Conservation (phyloP, 2,888 invertebrate genomes). For the Ophioninae sp. region DNA sequence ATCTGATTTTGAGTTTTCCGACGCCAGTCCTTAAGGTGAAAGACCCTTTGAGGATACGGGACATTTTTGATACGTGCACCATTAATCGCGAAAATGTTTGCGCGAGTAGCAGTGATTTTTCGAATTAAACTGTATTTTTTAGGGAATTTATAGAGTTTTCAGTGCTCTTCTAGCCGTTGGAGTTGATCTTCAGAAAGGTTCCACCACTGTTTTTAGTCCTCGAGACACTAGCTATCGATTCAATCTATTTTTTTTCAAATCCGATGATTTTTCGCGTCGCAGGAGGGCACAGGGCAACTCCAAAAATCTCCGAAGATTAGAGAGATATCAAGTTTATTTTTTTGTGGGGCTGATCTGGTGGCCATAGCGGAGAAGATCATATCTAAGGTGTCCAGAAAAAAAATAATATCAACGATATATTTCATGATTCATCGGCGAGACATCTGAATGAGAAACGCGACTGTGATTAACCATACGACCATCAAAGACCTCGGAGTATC, state of each 20-base stretch:
- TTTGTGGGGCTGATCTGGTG: background rate
- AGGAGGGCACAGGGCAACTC: background rate
- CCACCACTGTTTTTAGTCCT: background rate
- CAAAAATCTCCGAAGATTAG: background rate
- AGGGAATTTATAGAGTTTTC: background rate
- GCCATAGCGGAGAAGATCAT: background rate
- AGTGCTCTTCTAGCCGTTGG: background rate
- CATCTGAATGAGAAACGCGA: background rate
- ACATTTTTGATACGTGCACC: background rate
- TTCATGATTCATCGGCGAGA: background rate
- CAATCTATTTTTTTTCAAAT: background rate
- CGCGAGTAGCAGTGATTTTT: too few relatives aligned
- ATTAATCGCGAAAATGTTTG: background rate
- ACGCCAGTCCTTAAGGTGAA: background rate
- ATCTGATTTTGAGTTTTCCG: background rate
- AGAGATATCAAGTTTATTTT: background rate
- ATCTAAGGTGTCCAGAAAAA: background rate
- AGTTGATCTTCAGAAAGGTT: background rate
- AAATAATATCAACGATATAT: background rate
- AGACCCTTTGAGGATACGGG: background rate
- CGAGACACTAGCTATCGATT: background rate
- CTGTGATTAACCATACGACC: constrained; percentile 2
- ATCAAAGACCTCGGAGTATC: constrained; percentile 8
- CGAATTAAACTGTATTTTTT: background rate
- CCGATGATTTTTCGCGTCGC: background rate